Percentiles rank a stretch among this genome's conserved stretches.
phyloP scores from a whole-genome alignment of 1,140 invertebrate species.

The Augochlora pura region DNA sequence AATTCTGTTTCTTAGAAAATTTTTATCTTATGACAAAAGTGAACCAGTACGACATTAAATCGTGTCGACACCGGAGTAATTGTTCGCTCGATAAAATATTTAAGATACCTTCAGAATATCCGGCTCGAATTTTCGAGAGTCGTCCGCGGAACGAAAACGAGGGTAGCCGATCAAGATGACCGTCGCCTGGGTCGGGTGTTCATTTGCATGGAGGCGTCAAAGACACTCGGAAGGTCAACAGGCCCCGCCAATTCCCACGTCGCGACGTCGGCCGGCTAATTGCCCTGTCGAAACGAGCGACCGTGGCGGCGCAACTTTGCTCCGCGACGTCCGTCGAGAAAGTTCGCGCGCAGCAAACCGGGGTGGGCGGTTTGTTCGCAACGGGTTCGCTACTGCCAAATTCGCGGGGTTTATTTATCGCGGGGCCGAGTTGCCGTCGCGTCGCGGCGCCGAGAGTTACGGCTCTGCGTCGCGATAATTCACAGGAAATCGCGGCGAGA shows the following conservation, averaged over 20 bases:
- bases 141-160: too few species aligned
- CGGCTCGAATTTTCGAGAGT: too few species aligned
- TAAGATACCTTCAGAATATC: too few species aligned
- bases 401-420: constrained; percentile 36
- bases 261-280: not conserved
- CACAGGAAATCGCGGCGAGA: not conserved
- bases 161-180: too few species aligned
- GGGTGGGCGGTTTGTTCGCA: constrained; percentile 15
- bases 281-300: constrained; percentile 1
- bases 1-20: too few species aligned
- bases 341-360: not conserved
- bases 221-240: not conserved
- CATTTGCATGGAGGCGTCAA: not conserved
- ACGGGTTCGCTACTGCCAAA: constrained; percentile 6
- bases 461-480: not conserved
- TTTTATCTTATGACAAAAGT: too few species aligned
- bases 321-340: not conserved
- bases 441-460: not conserved
- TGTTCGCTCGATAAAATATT: too few species aligned
- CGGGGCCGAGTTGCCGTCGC: not conserved
- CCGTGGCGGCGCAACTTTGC: not conserved
- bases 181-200: too few species aligned
- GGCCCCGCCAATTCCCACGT: not conserved
- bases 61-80: too few species aligned
- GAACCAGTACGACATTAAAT: too few species aligned